Evolutionary conservation across 2,797 vertebrate genomes (phyloP), one percentile per base, ranked within the genome.

Genomic region (Pangasius djambal): DNA sequence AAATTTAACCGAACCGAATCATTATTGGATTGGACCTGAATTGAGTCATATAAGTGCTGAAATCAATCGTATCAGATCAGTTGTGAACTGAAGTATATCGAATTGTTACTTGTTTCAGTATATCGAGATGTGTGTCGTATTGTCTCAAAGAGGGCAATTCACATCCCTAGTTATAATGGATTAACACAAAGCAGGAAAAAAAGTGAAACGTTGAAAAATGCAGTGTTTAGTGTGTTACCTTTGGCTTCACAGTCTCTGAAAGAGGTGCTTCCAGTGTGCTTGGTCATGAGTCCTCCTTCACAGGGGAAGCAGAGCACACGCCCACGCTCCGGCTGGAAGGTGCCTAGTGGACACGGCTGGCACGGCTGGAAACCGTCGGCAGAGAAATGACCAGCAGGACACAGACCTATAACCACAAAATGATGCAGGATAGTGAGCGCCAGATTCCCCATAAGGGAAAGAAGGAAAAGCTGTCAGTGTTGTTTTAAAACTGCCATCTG

Each of bases 191-290:
- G 44, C 61, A 15, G 34, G 18, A 31, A 31, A 70, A 37, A 31
- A 18, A 83, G 0, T 57, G 6, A 84, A 84, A 31, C 20, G 8
- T 72, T 12, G 6, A 59, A 44, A 22, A 25, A 61, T 37, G 6
- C 28, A 28, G 48, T 37, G 59, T 15, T 34, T 7, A 15, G 4
- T 57, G 37, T 52, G 87, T 95, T 91, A 99, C 98, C 98, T 97
- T 97, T 99, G 91, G 98, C 96, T 94, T 99, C 98, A 12, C 98
- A 99, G 94, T 99, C 98, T 93, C 97, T 97, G 93, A 99, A 99
- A 85, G 97, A 97, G 77, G 97, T 92, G 0, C 97, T 95, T 10
- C 95, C 97, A 87, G 96, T 96, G 0, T 97, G 96, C 91, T 97
- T 99, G 91, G 98, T 99, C 94, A 97, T 96, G 34, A 99, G 96